Conservation (phyloP, 2,888 invertebrate genomes). For the Tyria jacobaeae region DNA sequence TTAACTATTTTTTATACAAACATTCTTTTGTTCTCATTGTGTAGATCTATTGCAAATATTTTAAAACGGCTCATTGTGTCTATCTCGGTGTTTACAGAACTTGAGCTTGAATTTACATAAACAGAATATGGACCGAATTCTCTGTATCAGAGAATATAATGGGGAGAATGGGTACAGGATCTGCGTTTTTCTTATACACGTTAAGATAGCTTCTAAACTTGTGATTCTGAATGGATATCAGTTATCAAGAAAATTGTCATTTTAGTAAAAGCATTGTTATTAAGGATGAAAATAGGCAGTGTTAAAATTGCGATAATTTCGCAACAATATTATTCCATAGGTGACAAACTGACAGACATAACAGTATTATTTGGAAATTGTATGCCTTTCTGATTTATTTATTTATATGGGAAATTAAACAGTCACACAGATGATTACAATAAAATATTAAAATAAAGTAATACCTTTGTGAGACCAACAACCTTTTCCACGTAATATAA, state of each 20-base stretch:
- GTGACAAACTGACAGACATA: neutral
- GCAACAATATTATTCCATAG: neutral
- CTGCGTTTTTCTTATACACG: neutral
- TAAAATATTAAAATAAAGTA: too few relatives aligned
- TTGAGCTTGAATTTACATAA: constrained; percentile 28
- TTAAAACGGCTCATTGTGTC: constrained; percentile 47
- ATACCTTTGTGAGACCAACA: too few relatives aligned
- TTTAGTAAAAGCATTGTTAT: neutral
- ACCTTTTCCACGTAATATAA: too few relatives aligned
- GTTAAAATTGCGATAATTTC: neutral
- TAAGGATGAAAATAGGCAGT: too few relatives aligned
- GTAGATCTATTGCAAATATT: constrained; percentile 38
- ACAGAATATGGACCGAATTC: constrained; percentile 13
- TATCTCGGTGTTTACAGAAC: constrained; percentile 39
- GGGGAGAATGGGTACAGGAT: neutral
- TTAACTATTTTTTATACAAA: constrained; percentile 31
- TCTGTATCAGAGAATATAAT: constrained; percentile 1
- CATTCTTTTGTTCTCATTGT: constrained; percentile 51
- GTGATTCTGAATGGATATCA: too few relatives aligned
- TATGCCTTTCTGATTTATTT: too few relatives aligned
- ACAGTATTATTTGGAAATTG: neutral
- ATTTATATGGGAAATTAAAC: too few relatives aligned
- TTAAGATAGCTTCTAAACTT: neutral
- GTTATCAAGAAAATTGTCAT: too few relatives aligned
- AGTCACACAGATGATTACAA: too few relatives aligned